phyloP scores from a whole-genome alignment of 2,888 invertebrate species.

The Agrotis puta region DNA sequence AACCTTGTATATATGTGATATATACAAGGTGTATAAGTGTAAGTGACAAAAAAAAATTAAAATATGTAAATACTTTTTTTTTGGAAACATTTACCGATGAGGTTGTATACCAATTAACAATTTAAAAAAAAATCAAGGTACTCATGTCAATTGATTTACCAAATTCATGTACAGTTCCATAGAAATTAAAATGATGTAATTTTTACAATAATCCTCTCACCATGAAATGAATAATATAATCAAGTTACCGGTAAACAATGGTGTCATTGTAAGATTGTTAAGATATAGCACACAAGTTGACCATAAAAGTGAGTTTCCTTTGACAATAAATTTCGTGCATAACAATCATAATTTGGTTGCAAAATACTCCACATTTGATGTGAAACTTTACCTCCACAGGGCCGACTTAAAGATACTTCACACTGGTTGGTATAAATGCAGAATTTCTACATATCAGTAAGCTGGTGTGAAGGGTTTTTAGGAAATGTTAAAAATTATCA shows the following conservation, averaged over 20 bases:
- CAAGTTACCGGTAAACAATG: slow-evolving; percentile 65
- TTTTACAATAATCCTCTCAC: slow-evolving; percentile 58
- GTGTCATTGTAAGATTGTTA: slow-evolving; percentile 65
- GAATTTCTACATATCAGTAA: slow-evolving; percentile 1
- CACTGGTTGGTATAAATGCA: slow-evolving; percentile 69
- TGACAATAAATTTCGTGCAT: slow-evolving; percentile 65
- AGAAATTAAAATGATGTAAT: slow-evolving; percentile 49
- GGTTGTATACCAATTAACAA: slow-evolving; percentile 22
- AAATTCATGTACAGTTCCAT: slow-evolving; percentile 31
- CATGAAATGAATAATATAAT: slow-evolving; percentile 79
- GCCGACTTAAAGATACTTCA: slow-evolving; percentile 65
- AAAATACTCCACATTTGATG: background rate
- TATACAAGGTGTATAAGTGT: no score
- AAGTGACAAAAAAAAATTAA: no score
- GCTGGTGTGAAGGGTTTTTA: background rate
- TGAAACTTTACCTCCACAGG: slow-evolving; percentile 65
- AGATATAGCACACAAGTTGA: slow-evolving; percentile 66
- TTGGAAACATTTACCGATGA: background rate
- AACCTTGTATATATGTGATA: no score
- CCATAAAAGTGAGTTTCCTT: slow-evolving; percentile 72
- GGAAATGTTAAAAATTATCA: background rate
- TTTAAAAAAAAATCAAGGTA: slow-evolving; percentile 8
- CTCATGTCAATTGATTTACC: slow-evolving; percentile 44
- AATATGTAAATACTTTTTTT: slow-evolving; percentile 1
- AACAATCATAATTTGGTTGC: background rate